A percentile compares a stretch with the other conserved stretches of the same genome.
Conservation (phyloP, 1,140 invertebrate species). For the Ceratina calcarata region DNA sequence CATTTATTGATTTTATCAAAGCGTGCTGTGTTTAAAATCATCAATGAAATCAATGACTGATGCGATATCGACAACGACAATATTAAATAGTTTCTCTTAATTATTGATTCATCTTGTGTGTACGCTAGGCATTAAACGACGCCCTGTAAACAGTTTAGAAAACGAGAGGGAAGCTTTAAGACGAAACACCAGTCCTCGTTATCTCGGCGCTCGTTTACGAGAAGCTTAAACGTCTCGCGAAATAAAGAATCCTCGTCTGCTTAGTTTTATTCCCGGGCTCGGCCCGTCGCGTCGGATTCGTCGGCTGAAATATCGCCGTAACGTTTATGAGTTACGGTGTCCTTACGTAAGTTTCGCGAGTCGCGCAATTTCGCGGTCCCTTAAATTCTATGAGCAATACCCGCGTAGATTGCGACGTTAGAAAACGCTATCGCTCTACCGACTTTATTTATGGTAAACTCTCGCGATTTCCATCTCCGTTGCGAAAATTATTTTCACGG, state of each 20-base stretch:
- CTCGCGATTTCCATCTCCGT: not conserved
- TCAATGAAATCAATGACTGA: too few relatives aligned
- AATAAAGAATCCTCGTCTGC: constrained; percentile 5
- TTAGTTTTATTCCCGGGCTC: constrained; percentile 13
- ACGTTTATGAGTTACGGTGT: constrained; percentile 21
- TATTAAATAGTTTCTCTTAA: too few relatives aligned
- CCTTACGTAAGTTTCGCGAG: not conserved
- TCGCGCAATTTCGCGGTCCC: not conserved
- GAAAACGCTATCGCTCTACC: not conserved
- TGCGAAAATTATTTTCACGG: not conserved
- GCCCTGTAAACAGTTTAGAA: not conserved
- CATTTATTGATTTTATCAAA: not conserved
- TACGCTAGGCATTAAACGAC: not conserved
- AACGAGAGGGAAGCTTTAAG: not conserved
- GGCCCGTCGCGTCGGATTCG: not conserved
- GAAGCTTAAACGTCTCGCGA: constrained; percentile 18
- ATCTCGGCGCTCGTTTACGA: not conserved
- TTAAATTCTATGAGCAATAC: constrained; percentile 9
- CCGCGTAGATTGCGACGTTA: not conserved
- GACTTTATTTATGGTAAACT: constrained; percentile 1
- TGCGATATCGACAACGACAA: too few relatives aligned
- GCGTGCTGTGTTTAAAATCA: too few relatives aligned
- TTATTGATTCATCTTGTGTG: not conserved
- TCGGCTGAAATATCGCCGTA: not conserved
- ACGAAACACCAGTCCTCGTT: not conserved